A percentile compares a stretch with the other conserved stretches of the same genome.
These are phyloP conservation scores for Pyxicephalus adspersus DNA, from an alignment of 2,113 vertebrate genomes.

Conservation along the genomic window DNA sequence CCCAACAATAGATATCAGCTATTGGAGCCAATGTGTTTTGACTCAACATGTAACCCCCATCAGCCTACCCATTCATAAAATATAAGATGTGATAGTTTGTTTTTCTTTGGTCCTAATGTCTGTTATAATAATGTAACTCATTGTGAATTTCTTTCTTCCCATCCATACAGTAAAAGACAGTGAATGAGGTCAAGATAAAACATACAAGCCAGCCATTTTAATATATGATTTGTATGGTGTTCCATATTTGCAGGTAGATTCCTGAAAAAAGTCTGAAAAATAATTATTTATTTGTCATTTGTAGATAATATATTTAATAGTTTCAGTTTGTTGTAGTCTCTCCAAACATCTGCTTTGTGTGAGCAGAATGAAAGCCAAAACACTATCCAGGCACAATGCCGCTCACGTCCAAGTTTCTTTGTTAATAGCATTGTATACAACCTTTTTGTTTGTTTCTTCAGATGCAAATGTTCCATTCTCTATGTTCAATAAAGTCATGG, in stretches of 20 bases:
- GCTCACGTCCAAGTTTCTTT: conserved; percentile 16
- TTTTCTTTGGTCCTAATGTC: too few relatives aligned
- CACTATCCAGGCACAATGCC: conserved; percentile 37
- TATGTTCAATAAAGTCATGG: conserved; percentile 5
- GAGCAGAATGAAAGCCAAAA: conserved; percentile 21
- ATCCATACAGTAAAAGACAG: too few relatives aligned
- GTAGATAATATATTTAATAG: background rate
- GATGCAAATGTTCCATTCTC: conserved; percentile 1
- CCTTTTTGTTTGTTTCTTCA: conserved; percentile 24
- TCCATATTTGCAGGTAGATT: background rate
- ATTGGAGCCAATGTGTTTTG: too few relatives aligned
- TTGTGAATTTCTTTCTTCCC: too few relatives aligned
- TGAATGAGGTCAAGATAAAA: too few relatives aligned
- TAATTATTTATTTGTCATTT: conserved; percentile 1
- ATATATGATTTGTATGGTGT: background rate
- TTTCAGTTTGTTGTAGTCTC: background rate
- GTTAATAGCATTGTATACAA: conserved; percentile 10
- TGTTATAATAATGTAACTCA: too few relatives aligned
- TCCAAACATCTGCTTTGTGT: conserved; percentile 37
- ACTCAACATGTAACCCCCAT: too few relatives aligned
- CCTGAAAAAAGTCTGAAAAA: background rate
- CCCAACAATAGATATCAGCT: too few relatives aligned
- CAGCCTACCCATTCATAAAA: too few relatives aligned
- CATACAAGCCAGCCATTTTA: background rate
- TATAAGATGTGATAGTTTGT: too few relatives aligned